Evolutionary conservation across 2,113 vertebrate species (phyloP), one percentile per base, ranked within the genome.

Genomic region (Crotalus horridus): DNA sequence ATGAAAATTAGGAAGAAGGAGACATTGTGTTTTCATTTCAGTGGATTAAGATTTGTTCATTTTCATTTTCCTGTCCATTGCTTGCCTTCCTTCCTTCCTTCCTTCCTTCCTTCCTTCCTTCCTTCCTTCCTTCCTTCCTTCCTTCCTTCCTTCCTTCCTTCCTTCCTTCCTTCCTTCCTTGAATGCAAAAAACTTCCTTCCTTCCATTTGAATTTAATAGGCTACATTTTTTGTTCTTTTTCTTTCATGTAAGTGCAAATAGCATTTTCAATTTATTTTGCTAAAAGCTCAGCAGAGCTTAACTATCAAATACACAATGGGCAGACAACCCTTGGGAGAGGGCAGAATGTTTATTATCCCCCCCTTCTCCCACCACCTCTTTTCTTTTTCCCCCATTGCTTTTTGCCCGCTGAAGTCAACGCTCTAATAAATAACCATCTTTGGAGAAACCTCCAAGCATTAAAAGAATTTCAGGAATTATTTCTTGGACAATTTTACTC

Each of bases 41-140:
- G 43, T 17, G 55, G 0, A 0, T 20, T 51, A 8, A 48, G 87
- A 93, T 92, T 88, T 4, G 55, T 3, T 11, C 33, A 21, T 51
- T 33, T 92, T 92, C 81, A 74, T 90, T 90, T 92, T 85, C 46
- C 39, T 88, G 85, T 51, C 26, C 88, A 33, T 33, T 43, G 74
- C n/a, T 15, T 74, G 0, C 2, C 69, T 69, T 0, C 61, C 58
- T 13, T 4, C 20, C 21, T 8, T 23, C 20, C 21, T 13, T 54
- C 20, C 21, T 29, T 61, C 10, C 3, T 11, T 64, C 10, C n/a
- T 17, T 74, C 23, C 58, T 59, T 13, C 91, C 85, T 93, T 95
- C 90, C 87, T 64, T 94, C 89, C 39, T 92, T 21, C 43, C 46
- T 88, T n/a, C 58, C 1, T 29, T 13, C 61, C 26, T 61, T 11